Evolutionary conservation across 2,888 invertebrate genomes (phyloP).

Genomic region (Galerucella nymphaeae): DNA sequence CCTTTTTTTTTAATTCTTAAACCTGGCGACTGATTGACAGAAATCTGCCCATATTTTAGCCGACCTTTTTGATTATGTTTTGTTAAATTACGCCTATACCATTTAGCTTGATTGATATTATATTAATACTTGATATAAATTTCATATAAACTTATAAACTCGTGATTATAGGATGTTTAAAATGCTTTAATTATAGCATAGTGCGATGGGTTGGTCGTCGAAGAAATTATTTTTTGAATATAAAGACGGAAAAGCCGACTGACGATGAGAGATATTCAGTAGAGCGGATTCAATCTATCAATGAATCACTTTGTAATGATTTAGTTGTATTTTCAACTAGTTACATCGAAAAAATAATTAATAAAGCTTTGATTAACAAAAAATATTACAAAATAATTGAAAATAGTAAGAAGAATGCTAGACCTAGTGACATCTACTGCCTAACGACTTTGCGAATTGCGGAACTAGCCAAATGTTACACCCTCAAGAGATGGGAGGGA

Average conservation of each 20-base stretch:
- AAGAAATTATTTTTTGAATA: slow-evolving; percentile 45
- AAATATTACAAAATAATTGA: too few species aligned
- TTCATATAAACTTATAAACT: slow-evolving; percentile 48
- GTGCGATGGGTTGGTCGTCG: slow-evolving; percentile 47
- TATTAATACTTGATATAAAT: slow-evolving; percentile 52
- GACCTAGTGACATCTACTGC: too few species aligned
- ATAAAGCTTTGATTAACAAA: too few species aligned
- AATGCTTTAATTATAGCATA: slow-evolving; percentile 51
- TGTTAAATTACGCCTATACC: slow-evolving; percentile 43
- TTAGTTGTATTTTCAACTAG: not conserved
- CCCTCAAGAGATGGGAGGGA: too few species aligned
- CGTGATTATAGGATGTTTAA: slow-evolving; percentile 49
- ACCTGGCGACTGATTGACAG: slow-evolving; percentile 36
- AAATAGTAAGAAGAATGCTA: too few species aligned
- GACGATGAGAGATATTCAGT: slow-evolving; percentile 5
- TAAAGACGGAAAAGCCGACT: slow-evolving; percentile 42
- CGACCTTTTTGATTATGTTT: slow-evolving; percentile 41
- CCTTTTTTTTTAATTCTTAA: not conserved
- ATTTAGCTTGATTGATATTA: slow-evolving; percentile 51
- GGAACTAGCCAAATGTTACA: too few species aligned
- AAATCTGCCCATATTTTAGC: slow-evolving; percentile 39
- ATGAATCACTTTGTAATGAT: not conserved
- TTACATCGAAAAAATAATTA: too few species aligned
- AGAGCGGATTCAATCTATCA: not conserved
- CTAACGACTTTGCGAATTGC: too few species aligned